Conservation (phyloP, 2,797 vertebrate genomes). For the Microctenopoma steveboyesi region DNA sequence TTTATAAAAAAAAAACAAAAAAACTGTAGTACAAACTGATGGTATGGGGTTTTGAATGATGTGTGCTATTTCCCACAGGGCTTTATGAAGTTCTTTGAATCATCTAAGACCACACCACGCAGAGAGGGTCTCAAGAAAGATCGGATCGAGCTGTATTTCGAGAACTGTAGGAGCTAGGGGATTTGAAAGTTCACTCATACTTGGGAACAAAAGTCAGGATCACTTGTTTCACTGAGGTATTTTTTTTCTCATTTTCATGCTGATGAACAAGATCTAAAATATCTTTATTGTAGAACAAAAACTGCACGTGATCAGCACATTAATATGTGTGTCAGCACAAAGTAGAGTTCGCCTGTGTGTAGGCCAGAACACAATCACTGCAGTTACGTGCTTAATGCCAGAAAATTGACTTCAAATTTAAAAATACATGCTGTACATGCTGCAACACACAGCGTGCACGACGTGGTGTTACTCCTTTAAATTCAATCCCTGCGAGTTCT, state of each 20-base stretch:
- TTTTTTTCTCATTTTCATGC: background rate
- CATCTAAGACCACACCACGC: background rate
- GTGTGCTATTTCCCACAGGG: background rate
- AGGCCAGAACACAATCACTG: too few species aligned
- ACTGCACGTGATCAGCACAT: background rate
- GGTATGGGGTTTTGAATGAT: background rate
- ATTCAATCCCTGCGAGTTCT: too few species aligned
- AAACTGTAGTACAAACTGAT: background rate
- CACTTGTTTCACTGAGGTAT: background rate
- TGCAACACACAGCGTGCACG: too few species aligned
- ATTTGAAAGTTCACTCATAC: background rate
- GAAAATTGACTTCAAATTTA: too few species aligned
- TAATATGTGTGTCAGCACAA: too few species aligned
- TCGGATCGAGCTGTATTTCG: background rate
- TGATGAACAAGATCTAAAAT: background rate
- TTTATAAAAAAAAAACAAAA: background rate
- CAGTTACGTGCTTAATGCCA: too few species aligned
- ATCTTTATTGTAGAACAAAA: background rate
- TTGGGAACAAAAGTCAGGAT: background rate
- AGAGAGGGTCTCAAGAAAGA: background rate
- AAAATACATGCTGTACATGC: too few species aligned
- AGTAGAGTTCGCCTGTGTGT: too few species aligned
- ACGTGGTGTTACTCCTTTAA: too few species aligned
- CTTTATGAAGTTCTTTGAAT: background rate
- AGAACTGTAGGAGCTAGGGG: background rate